These are phyloP conservation scores for Drosophila athabasca DNA, from an alignment of 1,140 invertebrate genomes.

Conservation along the genomic window DNA sequence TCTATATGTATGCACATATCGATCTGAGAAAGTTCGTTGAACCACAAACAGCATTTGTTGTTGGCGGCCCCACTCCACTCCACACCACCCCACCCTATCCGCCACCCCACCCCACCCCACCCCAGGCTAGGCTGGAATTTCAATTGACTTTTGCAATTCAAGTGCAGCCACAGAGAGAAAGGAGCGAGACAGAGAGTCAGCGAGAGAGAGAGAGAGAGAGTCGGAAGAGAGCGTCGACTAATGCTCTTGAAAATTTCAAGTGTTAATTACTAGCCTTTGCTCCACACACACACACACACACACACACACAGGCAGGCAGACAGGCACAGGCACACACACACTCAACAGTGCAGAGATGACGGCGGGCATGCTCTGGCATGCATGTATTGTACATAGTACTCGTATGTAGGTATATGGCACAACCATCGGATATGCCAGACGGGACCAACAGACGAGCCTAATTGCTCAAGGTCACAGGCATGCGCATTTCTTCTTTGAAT, in stretches of 20 bases:
- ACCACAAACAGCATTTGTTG: conserved; percentile 40
- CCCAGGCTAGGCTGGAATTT: conserved; percentile 20
- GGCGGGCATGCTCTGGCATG: background rate
- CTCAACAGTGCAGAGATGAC: background rate
- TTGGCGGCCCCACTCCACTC: conserved; percentile 3
- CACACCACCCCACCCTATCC: background rate
- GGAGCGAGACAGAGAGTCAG: conserved; percentile 7
- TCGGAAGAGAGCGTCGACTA: conserved; percentile 44
- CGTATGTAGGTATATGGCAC: conserved; percentile 63
- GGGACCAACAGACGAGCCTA: conserved; percentile 55
- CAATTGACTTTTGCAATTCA: conserved; percentile 65
- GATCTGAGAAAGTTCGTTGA: conserved; percentile 66
- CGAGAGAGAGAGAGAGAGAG: conserved; percentile 11
- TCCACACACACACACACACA: conserved; percentile 21
- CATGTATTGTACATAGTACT: background rate
- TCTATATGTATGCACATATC: conserved; percentile 26
- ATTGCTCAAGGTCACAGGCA: conserved; percentile 78
- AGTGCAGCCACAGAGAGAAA: conserved; percentile 38
- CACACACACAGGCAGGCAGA: no score
- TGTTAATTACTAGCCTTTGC: conserved; percentile 75
- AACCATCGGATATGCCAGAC: conserved; percentile 56
- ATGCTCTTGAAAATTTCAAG: conserved; percentile 76
- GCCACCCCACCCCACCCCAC: background rate
- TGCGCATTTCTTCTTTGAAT: conserved; percentile 70
- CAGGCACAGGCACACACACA: conserved; percentile 7